Evolutionary conservation across 37 sponge, comb jelly and placozoan species (phyloP), one percentile per base, ranked within the genome.

Genomic region (Mnemiopsis leidyi): DNA sequence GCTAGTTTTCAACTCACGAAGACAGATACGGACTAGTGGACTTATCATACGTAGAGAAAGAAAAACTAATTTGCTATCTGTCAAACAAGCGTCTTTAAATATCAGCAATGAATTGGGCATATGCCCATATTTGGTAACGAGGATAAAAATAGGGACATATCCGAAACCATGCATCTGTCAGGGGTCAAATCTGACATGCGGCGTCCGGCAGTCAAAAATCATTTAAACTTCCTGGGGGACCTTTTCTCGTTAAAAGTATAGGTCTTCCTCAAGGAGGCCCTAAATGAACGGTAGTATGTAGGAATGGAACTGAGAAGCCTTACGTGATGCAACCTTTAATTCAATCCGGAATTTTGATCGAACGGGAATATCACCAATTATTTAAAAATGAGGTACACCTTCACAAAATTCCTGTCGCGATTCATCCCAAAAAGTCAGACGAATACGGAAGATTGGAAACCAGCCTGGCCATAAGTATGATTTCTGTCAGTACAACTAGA

Each of bases 141-240:
- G 61, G 61, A 48, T 48, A 48, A 48, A 48, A 48, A 48, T 48
- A 48, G 61, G 61, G 9, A 48, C 61, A 18, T 13, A 13, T 48
- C 61, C 61, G 61, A 48, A 48, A 48, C 61, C 61, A 48, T 48
- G 61, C 61, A 48, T 48, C 61, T 48, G 61, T 48, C 61, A 48
- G 61, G 13, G 61, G 61, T 48, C 61, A 5, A 13, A 48, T 48
- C 61, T 48, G 61, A 48, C 61, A 48, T 48, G 9, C 13, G 61
- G 61, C 61, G 61, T 71, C 73, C 73, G 20, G 73, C 73, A 71
- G 30, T 71, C 73, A 71, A 71, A 71, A 23, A 71, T 71, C 73
- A 71, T 71, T 23, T n/a, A 71, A 71, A 71, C 73, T 29, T 28
- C 73, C 73, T 71, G 73, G 30, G 68, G 30, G 73, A 48, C 61